A percentile compares a stretch with the other conserved stretches of the same genome.
Evolutionary conservation across 1,140 invertebrate species (phyloP).

Genomic region (Danaus plexippus): DNA sequence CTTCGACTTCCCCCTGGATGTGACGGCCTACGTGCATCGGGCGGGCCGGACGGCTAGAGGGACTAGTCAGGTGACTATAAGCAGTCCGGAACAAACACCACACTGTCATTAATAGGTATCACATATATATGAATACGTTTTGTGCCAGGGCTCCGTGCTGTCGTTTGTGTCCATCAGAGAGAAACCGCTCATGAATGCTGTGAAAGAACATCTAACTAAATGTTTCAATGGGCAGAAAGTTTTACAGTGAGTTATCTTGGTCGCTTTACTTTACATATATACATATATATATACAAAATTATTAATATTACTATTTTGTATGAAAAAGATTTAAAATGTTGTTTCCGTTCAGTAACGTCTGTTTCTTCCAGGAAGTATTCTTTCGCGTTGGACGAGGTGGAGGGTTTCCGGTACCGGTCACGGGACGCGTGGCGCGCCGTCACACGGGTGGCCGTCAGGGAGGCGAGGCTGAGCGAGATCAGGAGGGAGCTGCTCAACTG

Average conservation of each 20-base stretch:
- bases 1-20: conserved; percentile 95
- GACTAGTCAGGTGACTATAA: conserved; percentile 79
- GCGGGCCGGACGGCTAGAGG: conserved; percentile 95
- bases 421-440: conserved; percentile 95
- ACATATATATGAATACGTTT: conserved; percentile 10
- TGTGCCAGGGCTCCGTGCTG: conserved; percentile 87
- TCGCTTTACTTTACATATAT: no score
- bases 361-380: conserved; percentile 84
- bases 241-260: conserved; percentile 59
- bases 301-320: no score
- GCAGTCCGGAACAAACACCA: neutral
- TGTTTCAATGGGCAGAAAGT: conserved; percentile 73
- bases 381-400: conserved; percentile 95
- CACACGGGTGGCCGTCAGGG: conserved; percentile 91
- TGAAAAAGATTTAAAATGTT: no score
- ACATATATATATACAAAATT: no score
- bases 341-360: neutral
- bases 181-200: conserved; percentile 79
- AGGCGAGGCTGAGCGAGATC: conserved; percentile 96
- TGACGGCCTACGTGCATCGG: conserved; percentile 93
- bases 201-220: conserved; percentile 82
- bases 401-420: conserved; percentile 95
- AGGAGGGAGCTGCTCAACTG: conserved; percentile 95
- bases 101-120: neutral
- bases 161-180: conserved; percentile 94